Conservation (phyloP, 2,113 vertebrate genomes). For the Oreocharis arfaki region DNA sequence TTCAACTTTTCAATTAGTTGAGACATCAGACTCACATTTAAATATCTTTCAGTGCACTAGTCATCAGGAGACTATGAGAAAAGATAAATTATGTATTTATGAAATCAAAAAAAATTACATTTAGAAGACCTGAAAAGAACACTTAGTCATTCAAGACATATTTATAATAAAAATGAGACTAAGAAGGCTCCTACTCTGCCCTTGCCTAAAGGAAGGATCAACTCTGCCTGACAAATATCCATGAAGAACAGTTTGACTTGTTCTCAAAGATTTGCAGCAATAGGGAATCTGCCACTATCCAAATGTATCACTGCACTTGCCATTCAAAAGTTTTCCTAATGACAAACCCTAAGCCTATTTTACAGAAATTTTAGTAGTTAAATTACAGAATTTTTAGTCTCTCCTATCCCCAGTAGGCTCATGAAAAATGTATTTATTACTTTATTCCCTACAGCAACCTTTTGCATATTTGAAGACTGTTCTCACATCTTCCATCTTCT, state of each 20-base stretch:
- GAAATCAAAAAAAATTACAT: background rate
- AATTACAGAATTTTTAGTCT: background rate
- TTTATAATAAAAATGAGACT: background rate
- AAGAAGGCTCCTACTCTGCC: background rate
- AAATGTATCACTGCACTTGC: background rate
- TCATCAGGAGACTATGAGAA: background rate
- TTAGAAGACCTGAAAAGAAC: background rate
- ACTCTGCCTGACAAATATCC: background rate
- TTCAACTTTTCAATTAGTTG: background rate
- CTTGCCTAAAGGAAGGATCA: background rate
- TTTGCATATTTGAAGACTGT: background rate
- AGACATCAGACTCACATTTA: background rate
- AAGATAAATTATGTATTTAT: background rate
- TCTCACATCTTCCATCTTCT: background rate
- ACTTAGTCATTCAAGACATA: background rate
- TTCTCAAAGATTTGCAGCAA: background rate
- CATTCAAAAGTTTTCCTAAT: background rate
- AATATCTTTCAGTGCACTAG: background rate
- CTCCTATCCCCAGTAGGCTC: background rate
- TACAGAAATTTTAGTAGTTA: background rate
- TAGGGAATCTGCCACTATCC: background rate
- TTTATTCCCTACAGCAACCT: background rate
- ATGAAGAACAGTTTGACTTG: background rate
- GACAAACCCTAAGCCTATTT: background rate
- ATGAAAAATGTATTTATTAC: background rate